A percentile compares a stretch with the other conserved stretches of the same genome.
These are phyloP conservation scores for Euthynnus affinis DNA, from an alignment of 2,797 vertebrate species.

Conservation along the genomic window DNA sequence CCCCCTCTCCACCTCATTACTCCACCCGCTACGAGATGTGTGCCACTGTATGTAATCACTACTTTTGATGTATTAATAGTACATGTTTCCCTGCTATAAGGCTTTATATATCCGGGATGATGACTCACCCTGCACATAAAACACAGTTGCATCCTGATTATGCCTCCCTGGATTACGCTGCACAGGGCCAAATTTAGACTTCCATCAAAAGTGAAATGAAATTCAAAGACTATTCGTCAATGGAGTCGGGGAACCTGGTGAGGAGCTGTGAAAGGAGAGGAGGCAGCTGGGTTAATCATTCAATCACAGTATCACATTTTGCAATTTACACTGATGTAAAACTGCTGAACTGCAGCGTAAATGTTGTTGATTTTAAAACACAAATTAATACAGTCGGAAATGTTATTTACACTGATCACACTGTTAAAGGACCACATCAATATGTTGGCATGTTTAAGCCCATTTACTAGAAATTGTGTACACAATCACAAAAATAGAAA, in stretches of 20 bases:
- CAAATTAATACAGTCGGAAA: not conserved
- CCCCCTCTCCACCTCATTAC: conserved; percentile 41
- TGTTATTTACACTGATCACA: not conserved
- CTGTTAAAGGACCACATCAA: not conserved
- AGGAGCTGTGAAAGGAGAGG: not conserved
- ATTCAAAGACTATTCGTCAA: conserved; percentile 41
- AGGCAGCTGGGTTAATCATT: not conserved
- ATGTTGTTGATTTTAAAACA: not conserved
- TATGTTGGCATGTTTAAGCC: not conserved
- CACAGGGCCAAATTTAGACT: conserved; percentile 52
- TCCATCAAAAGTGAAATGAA: conserved; percentile 40
- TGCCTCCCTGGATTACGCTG: conserved; percentile 54
- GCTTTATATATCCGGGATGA: conserved; percentile 50
- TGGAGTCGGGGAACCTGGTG: not conserved
- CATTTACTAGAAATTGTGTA: not conserved
- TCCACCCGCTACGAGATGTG: conserved; percentile 1
- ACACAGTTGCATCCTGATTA: conserved; percentile 56
- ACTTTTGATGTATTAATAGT: conserved; percentile 55
- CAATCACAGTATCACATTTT: not conserved
- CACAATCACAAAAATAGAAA: too few relatives aligned
- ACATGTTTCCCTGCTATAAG: conserved; percentile 37
- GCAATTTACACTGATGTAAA: not conserved
- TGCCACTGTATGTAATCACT: conserved; percentile 42
- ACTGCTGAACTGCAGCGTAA: not conserved
- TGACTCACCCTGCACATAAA: conserved; percentile 50